Evolutionary conservation across 2,797 vertebrate species (phyloP), one percentile per base, ranked within the genome.

Genomic region (Yasuhikotakia modesta): DNA sequence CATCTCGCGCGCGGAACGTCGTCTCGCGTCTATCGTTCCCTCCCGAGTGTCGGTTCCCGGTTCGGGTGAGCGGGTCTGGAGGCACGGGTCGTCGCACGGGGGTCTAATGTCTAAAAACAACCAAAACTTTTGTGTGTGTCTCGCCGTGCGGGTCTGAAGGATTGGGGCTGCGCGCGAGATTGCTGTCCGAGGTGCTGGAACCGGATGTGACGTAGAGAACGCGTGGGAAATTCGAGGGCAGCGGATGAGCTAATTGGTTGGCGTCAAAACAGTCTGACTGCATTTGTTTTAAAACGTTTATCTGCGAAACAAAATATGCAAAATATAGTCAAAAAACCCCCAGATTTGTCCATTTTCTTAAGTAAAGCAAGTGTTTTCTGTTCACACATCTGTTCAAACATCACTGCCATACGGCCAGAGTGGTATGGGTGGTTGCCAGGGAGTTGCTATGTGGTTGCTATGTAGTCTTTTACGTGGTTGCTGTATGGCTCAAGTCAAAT

Each of bases 181-280:
- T 84, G 91, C 88, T 91, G 90, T 88, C 67, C 90, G 74, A 75
- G 91, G 88, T 86, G 85, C 87, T 85, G 92, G 90, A 90, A 92
- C 87, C 94, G 95, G 95, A 97, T 95, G 92, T 96, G 92, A 93
- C 95, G 93, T 95, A 90, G 88, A 69, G 27, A 27, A 87, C 92
- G 93, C 90, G 95, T 94, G 95, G 93, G 94, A 95, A 93, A 94
- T 95, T 95, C 85, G 93, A 96, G 92, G 69, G 50, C 21, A 46
- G 63, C 21, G 48, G 74, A 71, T 35, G 75, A 73, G 67, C 66
- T 61, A 70, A 22, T 52, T 74, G 60, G 74, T 30, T 17, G 46
- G 35, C 63, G 57, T 64, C 30, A 74, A 69, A 73, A 74, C 46
- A 61, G 19, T 46, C 22, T 21, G 21, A 45, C 2, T 14, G 0